Evolutionary conservation across 2,113 vertebrate genomes (phyloP).

Genomic region (Ophthalmolycus amberensis): DNA sequence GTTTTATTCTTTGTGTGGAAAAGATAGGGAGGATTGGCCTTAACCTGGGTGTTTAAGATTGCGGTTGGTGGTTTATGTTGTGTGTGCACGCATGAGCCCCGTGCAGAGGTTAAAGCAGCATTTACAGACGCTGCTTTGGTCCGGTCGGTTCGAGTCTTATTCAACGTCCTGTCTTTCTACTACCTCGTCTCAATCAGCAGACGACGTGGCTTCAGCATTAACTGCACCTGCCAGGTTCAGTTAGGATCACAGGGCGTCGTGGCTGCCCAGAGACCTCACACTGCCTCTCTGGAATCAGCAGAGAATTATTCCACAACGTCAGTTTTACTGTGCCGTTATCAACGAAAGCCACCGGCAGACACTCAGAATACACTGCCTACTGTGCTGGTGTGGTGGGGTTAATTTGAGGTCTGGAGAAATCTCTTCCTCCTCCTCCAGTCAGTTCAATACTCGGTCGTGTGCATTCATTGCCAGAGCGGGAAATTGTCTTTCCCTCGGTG

Average conservation of each 20-base stretch:
- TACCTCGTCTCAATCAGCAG: conserved; percentile 69
- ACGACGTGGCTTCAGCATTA: conserved; percentile 67
- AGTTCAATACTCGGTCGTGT: conserved; percentile 58
- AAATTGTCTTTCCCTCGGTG: conserved; percentile 71
- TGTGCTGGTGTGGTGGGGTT: conserved; percentile 64
- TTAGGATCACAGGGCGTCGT: conserved; percentile 77
- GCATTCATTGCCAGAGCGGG: conserved; percentile 68
- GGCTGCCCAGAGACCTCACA: conserved; percentile 67
- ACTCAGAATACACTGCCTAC: conserved; percentile 59
- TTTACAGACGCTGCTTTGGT: conserved; percentile 42
- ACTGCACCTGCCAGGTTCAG: conserved; percentile 78
- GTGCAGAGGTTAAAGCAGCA: conserved; percentile 11
- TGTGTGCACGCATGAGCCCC: background rate
- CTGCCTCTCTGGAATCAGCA: conserved; percentile 59
- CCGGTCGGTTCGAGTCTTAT: conserved; percentile 37
- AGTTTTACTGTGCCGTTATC: conserved; percentile 69
- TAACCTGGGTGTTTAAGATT: conserved; percentile 41
- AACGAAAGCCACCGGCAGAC: conserved; percentile 63
- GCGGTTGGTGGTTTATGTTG: conserved; percentile 13
- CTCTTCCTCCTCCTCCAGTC: conserved; percentile 56
- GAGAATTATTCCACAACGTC: conserved; percentile 77
- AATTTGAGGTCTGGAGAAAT: conserved; percentile 75
- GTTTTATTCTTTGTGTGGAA: conserved; percentile 53
- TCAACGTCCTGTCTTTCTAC: conserved; percentile 49
- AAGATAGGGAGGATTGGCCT: conserved; percentile 25